phyloP scores from a whole-genome alignment of 2,113 vertebrate species.

The Pachyramphus minor region DNA sequence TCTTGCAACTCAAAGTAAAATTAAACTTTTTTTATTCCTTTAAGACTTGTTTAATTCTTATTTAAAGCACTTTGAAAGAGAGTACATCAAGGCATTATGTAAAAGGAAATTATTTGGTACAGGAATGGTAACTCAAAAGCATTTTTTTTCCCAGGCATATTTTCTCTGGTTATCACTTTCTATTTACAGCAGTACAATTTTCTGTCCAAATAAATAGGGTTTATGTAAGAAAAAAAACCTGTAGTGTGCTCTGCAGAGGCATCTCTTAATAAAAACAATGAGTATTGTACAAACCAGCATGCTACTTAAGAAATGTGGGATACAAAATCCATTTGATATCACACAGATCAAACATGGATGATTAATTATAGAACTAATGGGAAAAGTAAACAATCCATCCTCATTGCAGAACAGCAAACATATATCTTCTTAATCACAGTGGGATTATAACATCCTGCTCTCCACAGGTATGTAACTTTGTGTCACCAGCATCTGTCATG shows the following conservation, averaged over 20 bases:
- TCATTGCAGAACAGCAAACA: constrained; percentile 32
- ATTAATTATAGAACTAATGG: constrained; percentile 70
- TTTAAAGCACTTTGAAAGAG: neutral
- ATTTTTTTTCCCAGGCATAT: neutral
- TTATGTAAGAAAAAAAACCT: constrained; percentile 14
- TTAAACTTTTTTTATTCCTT: neutral
- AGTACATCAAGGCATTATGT: neutral
- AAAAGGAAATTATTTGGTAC: neutral
- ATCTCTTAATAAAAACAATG: constrained; percentile 12
- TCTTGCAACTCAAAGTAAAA: neutral
- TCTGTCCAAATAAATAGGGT: neutral
- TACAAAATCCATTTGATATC: constrained; percentile 48
- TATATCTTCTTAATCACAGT: constrained; percentile 64
- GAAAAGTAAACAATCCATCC: constrained; percentile 65
- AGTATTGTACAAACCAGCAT: neutral
- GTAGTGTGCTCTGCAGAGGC: neutral
- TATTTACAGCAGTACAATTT: constrained; percentile 27
- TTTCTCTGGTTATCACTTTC: neutral
- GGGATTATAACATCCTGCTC: constrained; percentile 66
- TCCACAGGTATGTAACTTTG: constrained; percentile 68
- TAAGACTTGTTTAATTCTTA: neutral
- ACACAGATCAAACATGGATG: constrained; percentile 41
- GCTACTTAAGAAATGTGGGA: neutral
- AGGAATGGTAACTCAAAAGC: neutral
- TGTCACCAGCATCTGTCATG: constrained; percentile 62